A percentile compares a stretch with the other conserved stretches of the same genome.
Conservation (phyloP, 2,113 vertebrate genomes). For the Romanogobio albipinnatus region DNA sequence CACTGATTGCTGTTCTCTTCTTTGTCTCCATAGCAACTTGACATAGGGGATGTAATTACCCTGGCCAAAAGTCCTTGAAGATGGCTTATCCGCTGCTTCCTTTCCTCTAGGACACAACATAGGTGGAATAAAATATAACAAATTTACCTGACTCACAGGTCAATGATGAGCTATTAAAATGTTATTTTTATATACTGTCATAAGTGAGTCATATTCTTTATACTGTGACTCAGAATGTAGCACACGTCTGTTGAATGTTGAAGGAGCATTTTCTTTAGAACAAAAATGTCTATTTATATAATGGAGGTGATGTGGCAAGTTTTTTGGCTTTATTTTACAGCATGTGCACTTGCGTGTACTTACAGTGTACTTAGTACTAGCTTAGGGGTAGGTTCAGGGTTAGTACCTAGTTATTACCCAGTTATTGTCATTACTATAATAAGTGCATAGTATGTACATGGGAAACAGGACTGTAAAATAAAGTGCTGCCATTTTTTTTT, state of each 20-base stretch:
- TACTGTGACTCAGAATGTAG: neutral
- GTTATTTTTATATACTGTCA: neutral
- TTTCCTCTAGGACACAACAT: neutral
- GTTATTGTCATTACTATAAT: no score
- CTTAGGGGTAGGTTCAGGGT: no score
- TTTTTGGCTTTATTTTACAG: no score
- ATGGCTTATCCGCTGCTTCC: constrained; percentile 15
- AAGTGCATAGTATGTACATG: no score
- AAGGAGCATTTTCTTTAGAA: neutral
- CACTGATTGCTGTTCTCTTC: constrained; percentile 30
- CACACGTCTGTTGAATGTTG: neutral
- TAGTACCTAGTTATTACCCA: no score
- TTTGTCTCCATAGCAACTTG: constrained; percentile 57
- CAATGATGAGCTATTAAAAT: neutral
- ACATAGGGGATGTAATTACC: constrained; percentile 47
- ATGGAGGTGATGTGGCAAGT: no score
- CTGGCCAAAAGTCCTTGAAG: constrained; percentile 28
- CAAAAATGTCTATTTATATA: neutral
- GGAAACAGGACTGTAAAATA: no score
- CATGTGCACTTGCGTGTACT: no score
- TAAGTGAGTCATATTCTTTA: neutral
- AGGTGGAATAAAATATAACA: neutral
- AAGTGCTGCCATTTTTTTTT: no score
- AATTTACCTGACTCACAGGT: constrained; percentile 4
- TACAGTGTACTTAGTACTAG: no score